Conservation (phyloP, 2,797 vertebrate genomes). For the Schizopygopsis malacanthus region DNA sequence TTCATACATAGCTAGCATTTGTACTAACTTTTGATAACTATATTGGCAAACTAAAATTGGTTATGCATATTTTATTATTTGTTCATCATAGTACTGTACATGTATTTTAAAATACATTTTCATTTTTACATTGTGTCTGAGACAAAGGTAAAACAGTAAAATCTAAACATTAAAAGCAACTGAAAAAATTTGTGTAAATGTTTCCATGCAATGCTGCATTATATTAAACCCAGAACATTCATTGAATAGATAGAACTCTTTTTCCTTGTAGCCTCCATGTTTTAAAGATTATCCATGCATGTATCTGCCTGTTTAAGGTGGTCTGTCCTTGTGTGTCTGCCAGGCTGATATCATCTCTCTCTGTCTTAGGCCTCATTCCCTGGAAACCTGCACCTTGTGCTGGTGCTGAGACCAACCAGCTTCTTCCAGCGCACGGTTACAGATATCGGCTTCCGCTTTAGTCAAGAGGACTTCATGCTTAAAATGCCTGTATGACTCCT, state of each 20-base stretch:
- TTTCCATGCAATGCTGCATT: background rate
- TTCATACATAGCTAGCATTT: background rate
- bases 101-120: background rate
- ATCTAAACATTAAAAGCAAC: background rate
- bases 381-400: slow-evolving; percentile 92
- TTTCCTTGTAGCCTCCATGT: background rate
- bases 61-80: background rate
- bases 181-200: background rate
- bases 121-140: background rate
- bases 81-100: background rate
- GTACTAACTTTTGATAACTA: background rate
- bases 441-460: slow-evolving; percentile 95
- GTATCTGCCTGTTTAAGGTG: background rate
- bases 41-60: background rate
- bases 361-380: slow-evolving; percentile 88
- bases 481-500: slow-evolving; percentile 88
- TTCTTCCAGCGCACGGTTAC: slow-evolving; percentile 98
- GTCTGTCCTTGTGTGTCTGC: background rate
- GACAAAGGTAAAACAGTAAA: background rate
- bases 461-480: slow-evolving; percentile 95
- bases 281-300: background rate
- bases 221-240: background rate
- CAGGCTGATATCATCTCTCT: slow-evolving; percentile 4
- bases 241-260: background rate
- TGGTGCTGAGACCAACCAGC: slow-evolving; percentile 94